Base-by-base conservation (phyloP, 92 coral and sea anemone species). In the Porites lobata region DNA sequence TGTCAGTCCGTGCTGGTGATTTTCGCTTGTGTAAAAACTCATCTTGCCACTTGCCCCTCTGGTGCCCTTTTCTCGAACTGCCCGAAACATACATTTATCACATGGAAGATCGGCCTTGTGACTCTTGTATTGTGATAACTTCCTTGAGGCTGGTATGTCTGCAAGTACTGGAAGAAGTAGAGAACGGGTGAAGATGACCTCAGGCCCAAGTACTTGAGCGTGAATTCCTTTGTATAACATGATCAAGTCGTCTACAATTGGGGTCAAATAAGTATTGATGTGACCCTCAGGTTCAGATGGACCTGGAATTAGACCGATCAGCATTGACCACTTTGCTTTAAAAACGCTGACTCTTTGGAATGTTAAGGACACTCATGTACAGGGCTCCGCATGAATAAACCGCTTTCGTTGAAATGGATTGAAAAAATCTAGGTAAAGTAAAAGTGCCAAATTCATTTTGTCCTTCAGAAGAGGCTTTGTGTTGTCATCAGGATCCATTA, bases 271-370 rank as follows among this genome's bases (percentile, higher is more conserved):
- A 32, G 79, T 76, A 50, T 89, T 89, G 18, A 84, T 70, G 24
- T 69, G 71, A 8, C 68, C 57, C 73, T 72, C 71, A 20, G 90
- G 82, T 56, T 90, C 90, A 5, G 79, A 43, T 71, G 94, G 92
- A 57, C 94, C 94, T 69, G 94, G 94, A 52, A 91, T 91, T n/a
- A 86, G 57, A 8, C 86, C 93, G 72, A 83, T 32, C 7, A 87
- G 81, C 81, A 87, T 87, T 18, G 91, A 66, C 86, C 91, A 87
- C 65, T 80, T 71, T 71, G 69, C 50, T 26, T 87, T 66, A 64
- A 65, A n/a, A 72, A 6, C 77, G 76, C 10, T 38, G 86, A 79
- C 17, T 14, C 50, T 86, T 87, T 59, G 91, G 86, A 11, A 87
- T 53, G 81, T 87, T 87, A 50, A 87, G 82, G 14, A 87, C 80